phyloP scores from a whole-genome alignment of 2,888 invertebrate species.

The Schizaphis graminum region DNA sequence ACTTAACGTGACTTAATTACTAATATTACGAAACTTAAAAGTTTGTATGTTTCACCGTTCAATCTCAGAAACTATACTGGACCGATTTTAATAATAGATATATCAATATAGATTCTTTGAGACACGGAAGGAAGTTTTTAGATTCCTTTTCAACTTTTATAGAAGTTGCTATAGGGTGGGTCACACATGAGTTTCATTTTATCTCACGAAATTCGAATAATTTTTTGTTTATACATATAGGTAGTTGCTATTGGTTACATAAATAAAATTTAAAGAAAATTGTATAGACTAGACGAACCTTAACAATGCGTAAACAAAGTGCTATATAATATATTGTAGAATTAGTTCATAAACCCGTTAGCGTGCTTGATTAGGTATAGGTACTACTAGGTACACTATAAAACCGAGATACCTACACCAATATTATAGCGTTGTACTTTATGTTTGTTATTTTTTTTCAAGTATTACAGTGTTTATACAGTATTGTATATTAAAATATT shows the following conservation, averaged over 20 bases:
- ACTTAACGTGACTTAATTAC: too few relatives aligned
- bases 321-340: background rate
- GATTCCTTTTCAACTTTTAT: background rate
- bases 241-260: too few relatives aligned
- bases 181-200: background rate
- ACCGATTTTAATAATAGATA: background rate
- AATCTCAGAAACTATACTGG: constrained; percentile 1
- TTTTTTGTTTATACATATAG: background rate
- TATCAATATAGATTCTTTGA: background rate
- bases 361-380: too few relatives aligned
- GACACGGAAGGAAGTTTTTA: background rate
- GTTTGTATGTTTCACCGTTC: background rate
- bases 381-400: too few relatives aligned
- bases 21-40: background rate
- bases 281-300: too few relatives aligned
- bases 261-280: background rate
- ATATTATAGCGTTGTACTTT: background rate
- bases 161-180: background rate
- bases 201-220: background rate
- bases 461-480: too few relatives aligned
- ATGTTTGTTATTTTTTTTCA: too few relatives aligned
- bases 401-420: background rate
- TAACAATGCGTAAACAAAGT: too few relatives aligned
- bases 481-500: background rate
- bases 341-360: too few relatives aligned